phyloP scores from a whole-genome alignment of 1,140 invertebrate species.

The Pogonomyrmex barbatus region DNA sequence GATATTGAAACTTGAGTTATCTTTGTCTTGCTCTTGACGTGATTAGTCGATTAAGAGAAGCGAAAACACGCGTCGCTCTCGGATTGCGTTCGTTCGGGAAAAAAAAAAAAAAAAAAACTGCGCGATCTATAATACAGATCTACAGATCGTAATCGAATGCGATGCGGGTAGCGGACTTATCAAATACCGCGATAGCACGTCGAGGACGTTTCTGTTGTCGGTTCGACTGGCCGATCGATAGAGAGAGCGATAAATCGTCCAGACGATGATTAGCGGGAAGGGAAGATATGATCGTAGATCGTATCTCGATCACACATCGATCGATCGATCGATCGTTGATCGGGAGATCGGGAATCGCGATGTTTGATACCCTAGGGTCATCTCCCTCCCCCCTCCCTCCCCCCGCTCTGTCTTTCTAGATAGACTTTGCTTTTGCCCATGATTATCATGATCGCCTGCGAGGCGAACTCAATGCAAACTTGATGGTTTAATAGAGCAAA shows the following conservation, averaged over 20 bases:
- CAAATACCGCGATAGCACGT: conserved; percentile 38
- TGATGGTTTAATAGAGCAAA: conserved; percentile 22
- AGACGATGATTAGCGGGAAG: conserved; percentile 67
- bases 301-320: conserved; percentile 66
- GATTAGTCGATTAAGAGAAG: not conserved
- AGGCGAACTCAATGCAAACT: conserved; percentile 5
- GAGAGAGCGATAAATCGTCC: conserved; percentile 68
- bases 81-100: not conserved
- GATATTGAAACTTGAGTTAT: conserved; percentile 39
- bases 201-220: conserved; percentile 62
- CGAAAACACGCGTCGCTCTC: not conserved
- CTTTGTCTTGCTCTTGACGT: not conserved
- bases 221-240: conserved; percentile 46
- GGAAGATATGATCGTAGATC: conserved; percentile 18
- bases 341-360: conserved; percentile 6
- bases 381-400: conserved; percentile 1
- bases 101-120: not conserved
- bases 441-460: conserved; percentile 56
- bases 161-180: conserved; percentile 16
- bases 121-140: conserved; percentile 17
- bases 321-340: conserved; percentile 58
- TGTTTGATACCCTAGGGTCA: not conserved
- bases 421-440: conserved; percentile 20
- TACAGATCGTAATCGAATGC: conserved; percentile 40
- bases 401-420: not conserved